These are phyloP conservation scores for Acromyrmex heyeri DNA, from an alignment of 1,140 invertebrate species.

Conservation along the genomic window DNA sequence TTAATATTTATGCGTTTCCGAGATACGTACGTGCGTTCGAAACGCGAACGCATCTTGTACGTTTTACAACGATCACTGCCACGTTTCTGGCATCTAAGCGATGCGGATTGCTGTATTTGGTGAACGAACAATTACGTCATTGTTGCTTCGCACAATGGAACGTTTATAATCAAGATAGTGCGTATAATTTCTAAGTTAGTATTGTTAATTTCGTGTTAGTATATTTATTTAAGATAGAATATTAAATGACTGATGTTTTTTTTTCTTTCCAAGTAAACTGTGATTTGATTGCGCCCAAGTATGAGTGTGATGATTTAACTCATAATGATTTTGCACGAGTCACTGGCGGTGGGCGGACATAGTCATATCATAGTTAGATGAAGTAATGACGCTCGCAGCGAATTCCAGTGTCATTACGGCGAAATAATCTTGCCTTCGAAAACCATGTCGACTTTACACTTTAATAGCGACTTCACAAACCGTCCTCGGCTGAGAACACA, in stretches of 20 bases:
- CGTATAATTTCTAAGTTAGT: constrained; percentile 46
- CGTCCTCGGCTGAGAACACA: constrained; percentile 66
- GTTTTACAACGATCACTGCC: constrained; percentile 65
- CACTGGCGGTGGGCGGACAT: constrained; percentile 83
- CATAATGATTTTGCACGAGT: constrained; percentile 69
- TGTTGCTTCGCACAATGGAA: constrained; percentile 55
- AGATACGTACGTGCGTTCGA: constrained; percentile 42
- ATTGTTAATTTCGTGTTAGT: constrained; percentile 26
- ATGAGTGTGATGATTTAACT: constrained; percentile 52
- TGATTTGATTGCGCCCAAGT: constrained; percentile 76
- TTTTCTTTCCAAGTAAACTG: constrained; percentile 70
- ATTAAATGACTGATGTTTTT: constrained; percentile 70
- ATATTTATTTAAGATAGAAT: constrained; percentile 75
- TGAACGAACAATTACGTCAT: constrained; percentile 31
- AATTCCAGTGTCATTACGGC: constrained; percentile 70
- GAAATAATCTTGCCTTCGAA: constrained; percentile 60
- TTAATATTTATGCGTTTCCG: constrained; percentile 66
- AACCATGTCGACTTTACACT: constrained; percentile 53
- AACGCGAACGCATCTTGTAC: constrained; percentile 19
- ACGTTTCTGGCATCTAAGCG: constrained; percentile 41
- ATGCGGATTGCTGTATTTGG: constrained; percentile 46
- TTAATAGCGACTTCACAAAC: constrained; percentile 54
- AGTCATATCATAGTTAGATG: constrained; percentile 84
- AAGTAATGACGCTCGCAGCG: constrained; percentile 79
- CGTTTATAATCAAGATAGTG: constrained; percentile 44